These are phyloP conservation scores for Anthopleura sola DNA, from an alignment of 64 coral and sea anemone genomes.

Conservation along the genomic window DNA sequence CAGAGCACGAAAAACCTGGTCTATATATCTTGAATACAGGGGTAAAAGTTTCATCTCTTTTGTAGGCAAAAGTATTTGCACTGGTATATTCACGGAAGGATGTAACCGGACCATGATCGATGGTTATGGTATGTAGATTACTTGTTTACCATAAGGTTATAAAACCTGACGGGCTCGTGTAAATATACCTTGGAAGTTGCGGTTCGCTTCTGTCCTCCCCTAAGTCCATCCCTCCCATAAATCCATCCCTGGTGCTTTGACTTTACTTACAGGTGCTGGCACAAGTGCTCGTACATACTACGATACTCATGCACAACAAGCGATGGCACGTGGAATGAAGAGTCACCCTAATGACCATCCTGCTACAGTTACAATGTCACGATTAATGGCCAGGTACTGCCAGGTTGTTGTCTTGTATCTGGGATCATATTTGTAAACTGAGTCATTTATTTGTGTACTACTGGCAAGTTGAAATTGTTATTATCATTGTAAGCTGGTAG, in stretches of 20 bases:
- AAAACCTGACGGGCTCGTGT: too few species aligned
- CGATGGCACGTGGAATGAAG: conserved; percentile 59
- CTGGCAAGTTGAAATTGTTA: too few species aligned
- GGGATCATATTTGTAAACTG: too few species aligned
- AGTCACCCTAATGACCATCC: conserved; percentile 48
- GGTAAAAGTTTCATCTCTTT: not conserved
- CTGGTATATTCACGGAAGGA: not conserved
- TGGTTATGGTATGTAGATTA: conserved; percentile 3
- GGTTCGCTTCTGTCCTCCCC: too few species aligned
- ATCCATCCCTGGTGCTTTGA: not conserved
- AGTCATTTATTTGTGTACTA: too few species aligned
- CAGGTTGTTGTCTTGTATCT: too few species aligned
- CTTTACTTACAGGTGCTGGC: conserved; percentile 8
- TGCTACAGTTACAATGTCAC: not conserved
- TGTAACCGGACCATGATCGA: not conserved
- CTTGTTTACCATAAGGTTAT: too few species aligned
- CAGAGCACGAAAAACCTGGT: too few species aligned
- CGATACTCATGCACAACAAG: conserved; percentile 64
- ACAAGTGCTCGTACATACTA: conserved; percentile 49
- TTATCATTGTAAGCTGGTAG: too few species aligned
- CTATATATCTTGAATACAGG: too few species aligned
- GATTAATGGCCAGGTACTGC: not conserved
- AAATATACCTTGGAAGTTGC: too few species aligned
- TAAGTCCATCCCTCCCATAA: not conserved
- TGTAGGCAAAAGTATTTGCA: not conserved